These are phyloP conservation scores for Machimus rusticus DNA, from an alignment of 2,888 invertebrate species.

Conservation along the genomic window DNA sequence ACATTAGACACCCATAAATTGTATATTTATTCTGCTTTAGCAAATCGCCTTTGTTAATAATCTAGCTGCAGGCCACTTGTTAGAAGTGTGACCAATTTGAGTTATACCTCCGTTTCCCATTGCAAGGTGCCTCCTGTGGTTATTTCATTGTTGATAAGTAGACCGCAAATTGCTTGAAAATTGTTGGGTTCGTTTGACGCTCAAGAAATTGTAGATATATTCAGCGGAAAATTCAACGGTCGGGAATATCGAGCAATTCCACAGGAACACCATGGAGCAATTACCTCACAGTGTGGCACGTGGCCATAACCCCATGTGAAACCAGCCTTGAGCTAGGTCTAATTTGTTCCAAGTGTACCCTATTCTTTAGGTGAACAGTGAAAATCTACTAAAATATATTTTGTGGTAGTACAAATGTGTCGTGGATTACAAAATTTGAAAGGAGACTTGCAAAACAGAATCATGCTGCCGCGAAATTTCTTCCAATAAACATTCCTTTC, in stretches of 20 bases:
- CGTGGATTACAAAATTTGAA: not conserved
- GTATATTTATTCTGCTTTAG: not conserved
- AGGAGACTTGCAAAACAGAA: not conserved
- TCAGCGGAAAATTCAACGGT: not conserved
- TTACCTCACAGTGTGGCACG: not conserved
- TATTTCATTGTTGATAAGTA: not conserved
- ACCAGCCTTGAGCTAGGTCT: not conserved
- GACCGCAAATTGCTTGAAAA: not conserved
- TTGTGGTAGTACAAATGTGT: not conserved
- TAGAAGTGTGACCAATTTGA: not conserved
- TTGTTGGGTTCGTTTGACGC: not conserved
- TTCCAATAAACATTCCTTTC: not conserved
- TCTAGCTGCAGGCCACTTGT: not conserved
- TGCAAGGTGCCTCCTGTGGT: not conserved
- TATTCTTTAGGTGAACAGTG: not conserved
- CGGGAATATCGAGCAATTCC: not conserved
- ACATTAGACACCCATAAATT: constrained; percentile 1
- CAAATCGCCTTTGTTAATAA: not conserved
- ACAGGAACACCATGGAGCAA: not conserved
- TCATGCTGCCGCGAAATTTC: not conserved
- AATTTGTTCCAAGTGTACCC: not conserved
- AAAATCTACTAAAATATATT: not conserved
- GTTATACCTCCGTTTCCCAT: not conserved
- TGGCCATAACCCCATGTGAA: not conserved
- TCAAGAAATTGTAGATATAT: not conserved